Evolutionary conservation across 2,888 invertebrate species (phyloP).

Genomic region (Cybosia mesomella): DNA sequence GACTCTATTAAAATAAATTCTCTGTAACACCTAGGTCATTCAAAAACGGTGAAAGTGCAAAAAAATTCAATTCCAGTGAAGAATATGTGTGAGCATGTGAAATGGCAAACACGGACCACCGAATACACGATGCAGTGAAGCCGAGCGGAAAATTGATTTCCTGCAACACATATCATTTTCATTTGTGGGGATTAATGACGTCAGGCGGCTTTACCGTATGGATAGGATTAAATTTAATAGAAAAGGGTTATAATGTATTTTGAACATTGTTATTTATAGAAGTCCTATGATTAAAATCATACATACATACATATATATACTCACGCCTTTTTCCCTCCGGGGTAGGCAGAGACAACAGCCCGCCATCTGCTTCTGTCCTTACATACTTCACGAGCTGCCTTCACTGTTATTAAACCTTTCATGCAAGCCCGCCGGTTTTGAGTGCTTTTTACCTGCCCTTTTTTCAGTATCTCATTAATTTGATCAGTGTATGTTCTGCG

Average conservation of each 20-base stretch:
- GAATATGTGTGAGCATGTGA: slow-evolving; percentile 71
- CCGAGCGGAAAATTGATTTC: slow-evolving; percentile 78
- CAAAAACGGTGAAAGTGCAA: slow-evolving; percentile 37
- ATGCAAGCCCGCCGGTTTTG: no score
- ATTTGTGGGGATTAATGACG: slow-evolving; percentile 65
- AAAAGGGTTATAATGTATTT: slow-evolving; percentile 43
- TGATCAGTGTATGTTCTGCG: no score
- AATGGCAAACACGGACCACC: slow-evolving; percentile 62
- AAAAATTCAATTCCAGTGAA: slow-evolving; percentile 40
- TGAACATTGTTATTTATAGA: slow-evolving; percentile 22
- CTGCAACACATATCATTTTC: slow-evolving; percentile 74
- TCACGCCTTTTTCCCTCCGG: no score
- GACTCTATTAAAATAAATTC: not conserved
- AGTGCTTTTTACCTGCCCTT: no score
- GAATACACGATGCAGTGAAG: slow-evolving; percentile 68
- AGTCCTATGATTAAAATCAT: no score
- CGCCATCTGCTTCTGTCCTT: no score
- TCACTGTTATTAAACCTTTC: no score
- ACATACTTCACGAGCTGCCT: no score
- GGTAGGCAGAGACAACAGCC: no score
- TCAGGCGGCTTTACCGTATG: slow-evolving; percentile 45
- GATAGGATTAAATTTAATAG: slow-evolving; percentile 44
- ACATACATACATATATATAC: no score
- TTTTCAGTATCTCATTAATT: no score
- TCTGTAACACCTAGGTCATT: not conserved